A percentile compares a stretch with the other conserved stretches of the same genome.
Evolutionary conservation across 2,797 vertebrate genomes (phyloP).

Genomic region (Telmatherina bonti): DNA sequence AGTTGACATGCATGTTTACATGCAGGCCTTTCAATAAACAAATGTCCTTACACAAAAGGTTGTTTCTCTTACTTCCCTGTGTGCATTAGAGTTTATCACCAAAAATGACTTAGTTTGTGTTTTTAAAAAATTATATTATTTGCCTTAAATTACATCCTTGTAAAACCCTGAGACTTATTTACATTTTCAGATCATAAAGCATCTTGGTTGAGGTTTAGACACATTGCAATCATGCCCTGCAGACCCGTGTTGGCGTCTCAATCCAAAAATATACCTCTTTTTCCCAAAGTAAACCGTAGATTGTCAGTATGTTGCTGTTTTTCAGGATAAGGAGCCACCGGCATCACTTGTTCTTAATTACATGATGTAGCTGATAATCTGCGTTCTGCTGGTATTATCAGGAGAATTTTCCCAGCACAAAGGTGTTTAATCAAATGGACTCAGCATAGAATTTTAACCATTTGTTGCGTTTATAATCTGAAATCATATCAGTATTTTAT

Average conservation of each 20-base stretch:
- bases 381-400: not conserved
- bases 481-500: not conserved
- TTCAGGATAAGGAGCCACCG: not conserved
- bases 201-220: too few species aligned
- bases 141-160: not conserved
- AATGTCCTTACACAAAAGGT: not conserved
- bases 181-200: too few species aligned
- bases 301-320: not conserved
- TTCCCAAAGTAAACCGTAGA: too few species aligned
- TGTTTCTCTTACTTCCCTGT: not conserved
- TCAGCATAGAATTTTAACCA: not conserved
- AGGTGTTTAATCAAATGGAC: not conserved
- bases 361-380: not conserved
- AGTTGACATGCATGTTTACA: too few species aligned
- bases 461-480: not conserved
- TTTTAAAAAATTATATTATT: not conserved
- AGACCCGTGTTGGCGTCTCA: too few species aligned
- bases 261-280: too few species aligned
- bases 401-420: not conserved
- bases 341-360: not conserved
- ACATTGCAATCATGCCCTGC: too few species aligned
- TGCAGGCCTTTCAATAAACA: not conserved
- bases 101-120: not conserved
- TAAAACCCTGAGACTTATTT: not conserved
- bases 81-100: not conserved